These are phyloP conservation scores for Acleris literana DNA, from an alignment of 2,888 invertebrate genomes.

Conservation along the genomic window DNA sequence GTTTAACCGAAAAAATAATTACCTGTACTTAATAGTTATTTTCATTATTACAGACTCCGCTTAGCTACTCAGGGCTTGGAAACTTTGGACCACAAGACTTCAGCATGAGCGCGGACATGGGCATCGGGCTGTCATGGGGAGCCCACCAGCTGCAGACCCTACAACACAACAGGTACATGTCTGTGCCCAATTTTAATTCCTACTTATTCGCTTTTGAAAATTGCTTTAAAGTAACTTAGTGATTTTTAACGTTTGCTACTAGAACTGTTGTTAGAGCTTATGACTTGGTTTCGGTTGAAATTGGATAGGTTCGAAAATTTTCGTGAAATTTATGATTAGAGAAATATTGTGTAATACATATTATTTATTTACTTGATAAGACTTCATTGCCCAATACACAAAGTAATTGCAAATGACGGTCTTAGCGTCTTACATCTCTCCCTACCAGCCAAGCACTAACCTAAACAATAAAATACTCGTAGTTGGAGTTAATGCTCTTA, in stretches of 20 bases:
- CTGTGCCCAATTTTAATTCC: constrained; percentile 70
- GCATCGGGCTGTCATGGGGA: constrained; percentile 87
- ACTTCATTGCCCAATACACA: too few species aligned
- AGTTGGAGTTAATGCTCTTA: too few species aligned
- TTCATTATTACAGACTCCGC: constrained; percentile 70
- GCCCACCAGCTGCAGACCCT: constrained; percentile 87
- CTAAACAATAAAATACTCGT: too few species aligned
- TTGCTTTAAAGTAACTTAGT: constrained; percentile 19
- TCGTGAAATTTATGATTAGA: too few species aligned
- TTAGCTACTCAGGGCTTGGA: constrained; percentile 86
- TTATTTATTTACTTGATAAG: too few species aligned
- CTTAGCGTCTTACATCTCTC: too few species aligned
- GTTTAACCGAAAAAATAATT: too few species aligned
- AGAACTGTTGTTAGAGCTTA: constrained; percentile 20
- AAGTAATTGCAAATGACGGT: too few species aligned
- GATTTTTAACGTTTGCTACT: neutral
- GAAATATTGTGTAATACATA: too few species aligned
- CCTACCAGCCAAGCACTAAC: too few species aligned
- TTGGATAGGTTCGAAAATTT: too few species aligned
- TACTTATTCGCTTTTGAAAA: constrained; percentile 44
- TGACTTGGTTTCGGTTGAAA: neutral
- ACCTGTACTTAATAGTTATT: neutral
- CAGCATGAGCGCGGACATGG: constrained; percentile 90
- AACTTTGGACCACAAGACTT: constrained; percentile 91
- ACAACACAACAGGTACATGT: constrained; percentile 88